phyloP scores from a whole-genome alignment of 2,113 vertebrate species.

The Hiodon alosoides region DNA sequence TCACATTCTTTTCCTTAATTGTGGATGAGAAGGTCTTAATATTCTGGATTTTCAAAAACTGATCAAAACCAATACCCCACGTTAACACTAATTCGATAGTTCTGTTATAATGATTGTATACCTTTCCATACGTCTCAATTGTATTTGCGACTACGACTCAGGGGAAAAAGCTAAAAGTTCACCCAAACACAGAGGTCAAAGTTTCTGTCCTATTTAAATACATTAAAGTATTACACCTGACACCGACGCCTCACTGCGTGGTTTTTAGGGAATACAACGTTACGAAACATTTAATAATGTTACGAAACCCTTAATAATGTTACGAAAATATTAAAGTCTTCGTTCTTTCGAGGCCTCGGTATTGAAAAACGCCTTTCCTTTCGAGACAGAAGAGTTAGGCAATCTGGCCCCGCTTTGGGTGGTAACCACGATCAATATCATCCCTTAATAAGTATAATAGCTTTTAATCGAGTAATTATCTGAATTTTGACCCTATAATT shows the following conservation, averaged over 20 bases:
- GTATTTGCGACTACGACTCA: background rate
- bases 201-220: background rate
- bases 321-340: too few relatives aligned
- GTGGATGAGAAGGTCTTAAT: background rate
- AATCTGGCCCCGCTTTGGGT: slow-evolving; percentile 63
- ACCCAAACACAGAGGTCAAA: background rate
- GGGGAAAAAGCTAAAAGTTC: background rate
- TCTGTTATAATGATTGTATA: background rate
- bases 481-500: slow-evolving; percentile 90
- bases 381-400: slow-evolving; percentile 52
- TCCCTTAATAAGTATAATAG: slow-evolving; percentile 87
- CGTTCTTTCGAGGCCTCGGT: background rate
- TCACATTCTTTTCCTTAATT: background rate
- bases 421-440: slow-evolving; percentile 77
- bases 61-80: slow-evolving; percentile 1
- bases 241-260: too few relatives aligned
- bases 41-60: slow-evolving; percentile 1
- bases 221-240: too few relatives aligned
- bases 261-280: too few relatives aligned
- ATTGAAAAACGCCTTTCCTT: slow-evolving; percentile 31
- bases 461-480: slow-evolving; percentile 94
- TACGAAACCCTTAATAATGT: too few relatives aligned
- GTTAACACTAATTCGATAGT: background rate
- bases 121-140: background rate
- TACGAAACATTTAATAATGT: too few relatives aligned